Conservation (phyloP, 2,797 vertebrate genomes). For the Epinephelus awoara region DNA sequence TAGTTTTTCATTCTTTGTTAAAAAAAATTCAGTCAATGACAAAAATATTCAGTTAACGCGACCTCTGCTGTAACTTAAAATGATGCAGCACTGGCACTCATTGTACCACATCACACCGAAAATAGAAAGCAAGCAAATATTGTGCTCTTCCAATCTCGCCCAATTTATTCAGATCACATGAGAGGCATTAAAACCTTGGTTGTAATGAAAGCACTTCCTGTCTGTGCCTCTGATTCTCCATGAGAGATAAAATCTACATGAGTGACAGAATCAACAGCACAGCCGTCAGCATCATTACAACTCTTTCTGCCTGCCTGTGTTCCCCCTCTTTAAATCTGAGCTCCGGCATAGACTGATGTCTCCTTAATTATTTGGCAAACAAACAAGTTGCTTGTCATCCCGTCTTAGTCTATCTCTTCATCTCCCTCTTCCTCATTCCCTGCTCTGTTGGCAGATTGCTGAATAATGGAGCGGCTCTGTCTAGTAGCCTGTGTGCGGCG, state of each 20-base stretch:
- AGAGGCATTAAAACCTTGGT: constrained; percentile 29
- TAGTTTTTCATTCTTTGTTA: no score
- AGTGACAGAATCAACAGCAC: constrained; percentile 60
- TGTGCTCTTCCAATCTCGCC: not conserved
- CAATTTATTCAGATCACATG: constrained; percentile 39
- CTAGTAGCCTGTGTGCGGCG: constrained; percentile 28
- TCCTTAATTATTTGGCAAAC: constrained; percentile 77
- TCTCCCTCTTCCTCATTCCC: constrained; percentile 60
- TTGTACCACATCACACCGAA: not conserved
- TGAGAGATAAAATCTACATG: constrained; percentile 51
- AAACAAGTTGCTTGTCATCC: constrained; percentile 77
- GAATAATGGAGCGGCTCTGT: constrained; percentile 72
- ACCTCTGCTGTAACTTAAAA: not conserved
- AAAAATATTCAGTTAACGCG: no score
- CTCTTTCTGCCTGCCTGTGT: constrained; percentile 48
- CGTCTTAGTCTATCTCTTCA: constrained; percentile 58
- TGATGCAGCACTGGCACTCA: not conserved
- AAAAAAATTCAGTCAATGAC: no score
- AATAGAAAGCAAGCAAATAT: not conserved
- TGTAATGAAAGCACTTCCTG: constrained; percentile 50
- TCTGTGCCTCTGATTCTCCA: constrained; percentile 42
- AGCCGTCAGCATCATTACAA: constrained; percentile 52
- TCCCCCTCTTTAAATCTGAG: constrained; percentile 60
- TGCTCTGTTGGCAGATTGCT: constrained; percentile 61
- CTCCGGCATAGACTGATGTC: constrained; percentile 55